These are phyloP conservation scores for Rousettus madagascariensis DNA, from an alignment of 2,797 vertebrate genomes.

Conservation along the genomic window DNA sequence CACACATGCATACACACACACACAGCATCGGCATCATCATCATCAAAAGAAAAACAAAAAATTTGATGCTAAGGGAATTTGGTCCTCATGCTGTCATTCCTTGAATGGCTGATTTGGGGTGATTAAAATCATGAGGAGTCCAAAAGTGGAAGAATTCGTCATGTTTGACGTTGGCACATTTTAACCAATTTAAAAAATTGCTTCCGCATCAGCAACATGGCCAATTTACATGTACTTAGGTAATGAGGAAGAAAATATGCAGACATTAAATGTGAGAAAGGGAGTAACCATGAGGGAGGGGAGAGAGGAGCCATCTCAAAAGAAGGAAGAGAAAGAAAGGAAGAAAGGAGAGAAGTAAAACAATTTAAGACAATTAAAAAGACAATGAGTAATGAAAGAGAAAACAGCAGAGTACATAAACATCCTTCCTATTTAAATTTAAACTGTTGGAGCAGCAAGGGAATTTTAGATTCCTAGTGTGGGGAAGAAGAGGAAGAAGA, in stretches of 20 bases:
- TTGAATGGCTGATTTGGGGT: conserved; percentile 67
- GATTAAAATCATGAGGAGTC: conserved; percentile 78
- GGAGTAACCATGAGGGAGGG: conserved; percentile 19
- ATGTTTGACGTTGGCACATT: conserved; percentile 77
- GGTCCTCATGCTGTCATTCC: conserved; percentile 47
- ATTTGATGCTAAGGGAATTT: conserved; percentile 40
- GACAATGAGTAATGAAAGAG: not conserved
- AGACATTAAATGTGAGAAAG: conserved; percentile 52
- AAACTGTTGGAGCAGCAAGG: not conserved
- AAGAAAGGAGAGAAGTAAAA: not conserved
- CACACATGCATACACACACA: not conserved
- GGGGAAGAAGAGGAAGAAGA: not conserved
- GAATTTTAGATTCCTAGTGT: not conserved
- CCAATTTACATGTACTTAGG: conserved; percentile 78
- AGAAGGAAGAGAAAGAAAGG: not conserved
- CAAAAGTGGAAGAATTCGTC: conserved; percentile 77
- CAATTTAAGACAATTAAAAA: not conserved
- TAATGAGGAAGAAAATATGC: conserved; percentile 73
- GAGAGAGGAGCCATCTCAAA: not conserved
- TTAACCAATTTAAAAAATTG: conserved; percentile 79
- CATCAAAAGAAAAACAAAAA: conserved; percentile 33
- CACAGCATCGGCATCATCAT: not conserved
- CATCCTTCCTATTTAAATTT: not conserved
- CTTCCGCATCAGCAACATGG: conserved; percentile 74
- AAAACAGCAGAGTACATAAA: not conserved